A percentile compares a stretch with the other conserved stretches of the same genome.
phyloP scores from a whole-genome alignment of 2,113 vertebrate genomes.

The Mesitornis unicolor region DNA sequence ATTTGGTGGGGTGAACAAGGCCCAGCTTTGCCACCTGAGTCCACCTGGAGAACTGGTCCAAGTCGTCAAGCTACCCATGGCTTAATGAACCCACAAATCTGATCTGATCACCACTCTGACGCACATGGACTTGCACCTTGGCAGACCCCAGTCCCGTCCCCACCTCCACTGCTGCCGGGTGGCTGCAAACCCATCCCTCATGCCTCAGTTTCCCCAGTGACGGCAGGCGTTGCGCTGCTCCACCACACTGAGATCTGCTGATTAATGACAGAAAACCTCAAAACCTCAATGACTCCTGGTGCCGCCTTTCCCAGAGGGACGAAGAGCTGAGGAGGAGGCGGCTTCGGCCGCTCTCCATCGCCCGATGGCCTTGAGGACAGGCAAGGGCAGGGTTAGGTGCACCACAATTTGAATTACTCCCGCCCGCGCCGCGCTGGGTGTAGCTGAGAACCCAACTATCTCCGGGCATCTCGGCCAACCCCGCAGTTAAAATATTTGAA shows the following conservation, averaged over 20 bases:
- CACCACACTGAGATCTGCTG: neutral
- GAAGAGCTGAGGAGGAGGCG: neutral
- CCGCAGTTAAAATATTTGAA: neutral
- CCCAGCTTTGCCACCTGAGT: neutral
- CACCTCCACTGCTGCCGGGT: no score
- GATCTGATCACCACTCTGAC: neutral
- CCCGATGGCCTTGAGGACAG: neutral
- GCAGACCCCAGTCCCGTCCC: neutral
- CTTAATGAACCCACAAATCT: neutral
- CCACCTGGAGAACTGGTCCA: neutral
- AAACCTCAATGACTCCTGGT: neutral
- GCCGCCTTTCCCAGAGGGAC: neutral
- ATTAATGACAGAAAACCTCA: neutral
- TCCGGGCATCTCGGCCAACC: neutral
- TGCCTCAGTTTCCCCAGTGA: neutral
- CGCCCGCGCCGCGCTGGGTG: neutral
- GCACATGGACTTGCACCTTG: rapidly evolving
- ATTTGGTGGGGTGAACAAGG: neutral
- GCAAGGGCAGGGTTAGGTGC: neutral
- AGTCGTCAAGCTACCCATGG: neutral
- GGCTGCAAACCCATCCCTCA: neutral
- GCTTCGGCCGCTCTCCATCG: neutral
- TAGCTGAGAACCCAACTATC: neutral
- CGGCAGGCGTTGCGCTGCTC: neutral
- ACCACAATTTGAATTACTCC: neutral